Evolutionary conservation across 2,797 vertebrate species (phyloP).

Genomic region (Thunnus albacares): DNA sequence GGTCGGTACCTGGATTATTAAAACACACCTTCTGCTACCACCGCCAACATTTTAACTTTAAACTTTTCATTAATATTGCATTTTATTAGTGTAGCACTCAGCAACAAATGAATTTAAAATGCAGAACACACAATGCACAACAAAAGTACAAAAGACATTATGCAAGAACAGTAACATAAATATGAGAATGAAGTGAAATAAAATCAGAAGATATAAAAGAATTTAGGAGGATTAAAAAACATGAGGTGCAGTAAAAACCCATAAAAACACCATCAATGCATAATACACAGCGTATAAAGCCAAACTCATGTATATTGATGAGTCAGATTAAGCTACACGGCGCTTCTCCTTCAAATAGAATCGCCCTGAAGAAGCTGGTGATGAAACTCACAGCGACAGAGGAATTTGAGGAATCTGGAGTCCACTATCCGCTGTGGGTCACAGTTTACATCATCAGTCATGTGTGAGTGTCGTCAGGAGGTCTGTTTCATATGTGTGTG

Average conservation of each 20-base stretch:
- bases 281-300: not conserved
- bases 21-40: too few relatives aligned
- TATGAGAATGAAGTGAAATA: not conserved
- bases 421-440: not conserved
- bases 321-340: not conserved
- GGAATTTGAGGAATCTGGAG: not conserved
- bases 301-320: not conserved
- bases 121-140: too few relatives aligned
- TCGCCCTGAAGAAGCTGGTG: not conserved
- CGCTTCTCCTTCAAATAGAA: slow-evolving; percentile 14
- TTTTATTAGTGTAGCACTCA: too few relatives aligned
- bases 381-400: slow-evolving; percentile 17
- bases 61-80: too few relatives aligned
- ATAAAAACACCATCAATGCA: not conserved
- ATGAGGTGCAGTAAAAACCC: not conserved
- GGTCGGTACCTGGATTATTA: too few relatives aligned
- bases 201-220: not conserved
- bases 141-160: too few relatives aligned
- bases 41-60: too few relatives aligned
- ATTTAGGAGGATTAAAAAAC: not conserved
- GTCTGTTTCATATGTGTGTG: not conserved
- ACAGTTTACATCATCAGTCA: slow-evolving; percentile 7
- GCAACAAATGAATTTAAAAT: too few relatives aligned
- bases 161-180: too few relatives aligned
- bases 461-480: slow-evolving; percentile 6